Base-by-base conservation (phyloP, 2,797 vertebrate species). In the Glyptemys insculpta region DNA sequence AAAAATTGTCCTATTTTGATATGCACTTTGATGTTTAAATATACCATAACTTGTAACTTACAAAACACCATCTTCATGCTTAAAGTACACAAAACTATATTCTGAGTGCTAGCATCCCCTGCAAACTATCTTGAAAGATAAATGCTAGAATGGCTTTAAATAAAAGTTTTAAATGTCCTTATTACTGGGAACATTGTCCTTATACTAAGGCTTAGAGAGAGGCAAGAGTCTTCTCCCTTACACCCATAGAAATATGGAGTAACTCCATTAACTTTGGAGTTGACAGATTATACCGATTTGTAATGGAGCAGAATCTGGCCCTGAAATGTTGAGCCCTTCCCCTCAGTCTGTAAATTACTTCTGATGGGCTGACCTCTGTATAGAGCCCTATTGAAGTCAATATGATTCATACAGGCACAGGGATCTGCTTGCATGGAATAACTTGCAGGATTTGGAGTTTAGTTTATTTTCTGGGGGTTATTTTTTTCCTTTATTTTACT, bases 401-500 rank as follows among this genome's bases (percentile, higher is more conserved):
- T 59, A 90, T 85, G 12, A 57, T 91, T 0, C 0, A 72, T 94
- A 86, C 62, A 5, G 29, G 54, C 59, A 53, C 62, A 78, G 90
- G 4, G 56, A 6, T 88, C 92, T 91, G 90, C 94, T 83, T 78
- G 25, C 87, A 5, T 50, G 54, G 44, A 16, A 76, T 95, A 94
- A 95, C 96, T 91, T 94, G 86, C 89, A 94, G 95, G 96, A 89
- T 91, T 44, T 92, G 96, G 91, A 96, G 93, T 94, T 97, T 97
- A 97, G 95, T 87, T 97, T 92, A 68, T 96, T 97, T 97, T 89
- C 95, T 95, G 96, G 94, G 94, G 95, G 95, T 96, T 97, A 41
- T 95, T 97, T 99, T 98, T 98, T 97, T 54, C 98, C 98, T 99
- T 98, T 99, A 97, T 99, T 99, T 98, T 99, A 99, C 99, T 99